Evolutionary conservation across 1,140 invertebrate species (phyloP), one percentile per base, ranked within the genome.

Genomic region (Hyles vespertilio): DNA sequence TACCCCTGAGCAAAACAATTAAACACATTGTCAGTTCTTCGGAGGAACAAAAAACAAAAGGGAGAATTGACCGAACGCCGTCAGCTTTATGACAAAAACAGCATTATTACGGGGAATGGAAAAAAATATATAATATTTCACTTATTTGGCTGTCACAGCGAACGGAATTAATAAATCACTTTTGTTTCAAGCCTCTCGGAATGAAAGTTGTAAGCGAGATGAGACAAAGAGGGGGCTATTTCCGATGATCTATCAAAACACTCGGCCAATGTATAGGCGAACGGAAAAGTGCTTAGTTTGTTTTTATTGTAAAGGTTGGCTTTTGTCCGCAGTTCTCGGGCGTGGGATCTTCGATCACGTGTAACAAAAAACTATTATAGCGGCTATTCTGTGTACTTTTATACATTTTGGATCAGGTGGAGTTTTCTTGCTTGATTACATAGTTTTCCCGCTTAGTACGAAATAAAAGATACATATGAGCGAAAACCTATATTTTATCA

Each of bases 191-290:
- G 57, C 57, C 66, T 56, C 56, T 55, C 56, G 53, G 67, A 62
- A 65, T 59, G 63, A 71, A 71, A 63, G 60, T 59, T 65, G 51
- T 59, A 63, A 51, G 49, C 46, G 61, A 67, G 61, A 65, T 61
- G 63, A 65, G 63, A 69, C 70, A 67, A 67, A 66, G 40, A 43
- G 57, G 61, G 52, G 64, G 53, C 63, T 66, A 64, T 72, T 64
- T 69, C 59, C 64, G 60, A 69, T 69, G 62, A 72, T 72, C 70
- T 66, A 72, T 72, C 67, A 72, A 72, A 72, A 63, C 51, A 70
- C 64, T 66, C 56, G 52, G 58, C 9, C 50, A 53, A 22, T 22
- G 61, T 61, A 59, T 49, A 49, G 54, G 40, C 34, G 51, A 12
- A 7, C 11, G 58, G 51, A 52, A 54, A 58, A 62, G 60, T 51